phyloP scores from a whole-genome alignment of 2,113 vertebrate genomes.

The Mesocricetus auratus region DNA sequence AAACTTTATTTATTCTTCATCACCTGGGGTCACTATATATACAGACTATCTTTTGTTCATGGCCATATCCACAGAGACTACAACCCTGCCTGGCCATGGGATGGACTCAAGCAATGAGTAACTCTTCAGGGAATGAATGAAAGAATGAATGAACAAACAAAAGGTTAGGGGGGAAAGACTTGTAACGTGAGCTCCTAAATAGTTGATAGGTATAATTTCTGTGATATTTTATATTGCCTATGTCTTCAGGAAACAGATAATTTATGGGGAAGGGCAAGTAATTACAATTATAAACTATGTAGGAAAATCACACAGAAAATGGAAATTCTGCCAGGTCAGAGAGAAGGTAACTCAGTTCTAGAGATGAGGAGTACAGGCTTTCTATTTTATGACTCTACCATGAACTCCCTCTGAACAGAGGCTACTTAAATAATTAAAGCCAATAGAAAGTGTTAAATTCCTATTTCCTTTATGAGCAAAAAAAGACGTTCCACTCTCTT shows the following conservation, averaged over 20 bases:
- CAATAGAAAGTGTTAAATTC: neutral
- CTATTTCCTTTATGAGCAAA: neutral
- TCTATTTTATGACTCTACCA: neutral
- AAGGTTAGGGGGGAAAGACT: neutral
- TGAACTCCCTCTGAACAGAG: slow-evolving; percentile 17
- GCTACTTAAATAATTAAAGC: neutral
- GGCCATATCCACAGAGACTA: neutral
- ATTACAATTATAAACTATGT: neutral
- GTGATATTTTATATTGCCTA: neutral
- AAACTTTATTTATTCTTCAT: neutral
- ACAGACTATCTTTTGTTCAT: neutral
- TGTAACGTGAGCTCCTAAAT: slow-evolving; percentile 22
- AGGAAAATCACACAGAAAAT: neutral
- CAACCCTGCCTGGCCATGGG: neutral
- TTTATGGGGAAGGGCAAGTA: neutral
- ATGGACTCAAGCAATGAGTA: neutral
- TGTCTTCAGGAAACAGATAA: slow-evolving; percentile 10
- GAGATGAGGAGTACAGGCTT: neutral
- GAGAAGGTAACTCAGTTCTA: neutral
- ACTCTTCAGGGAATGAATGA: neutral
- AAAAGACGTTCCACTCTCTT: neutral
- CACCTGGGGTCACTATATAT: neutral
- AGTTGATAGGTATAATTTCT: slow-evolving; percentile 8
- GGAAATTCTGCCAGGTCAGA: slow-evolving; percentile 12
- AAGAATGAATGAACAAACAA: neutral